Evolutionary conservation across 2,888 invertebrate species (phyloP).

Genomic region (Dryobota labecula): DNA sequence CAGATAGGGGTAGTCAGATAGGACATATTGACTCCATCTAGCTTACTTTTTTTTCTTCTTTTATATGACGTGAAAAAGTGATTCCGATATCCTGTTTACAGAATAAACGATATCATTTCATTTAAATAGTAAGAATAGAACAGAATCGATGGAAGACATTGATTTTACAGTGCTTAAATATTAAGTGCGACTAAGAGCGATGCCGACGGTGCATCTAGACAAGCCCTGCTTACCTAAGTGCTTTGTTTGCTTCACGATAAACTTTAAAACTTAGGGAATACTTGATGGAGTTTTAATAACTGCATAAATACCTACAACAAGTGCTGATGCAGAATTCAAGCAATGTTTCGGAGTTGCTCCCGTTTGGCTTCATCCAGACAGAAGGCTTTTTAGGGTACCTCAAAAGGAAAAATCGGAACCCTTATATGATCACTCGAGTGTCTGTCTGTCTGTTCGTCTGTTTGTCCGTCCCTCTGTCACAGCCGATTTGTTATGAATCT

Average conservation of each 20-base stretch:
- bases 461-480: too few relatives aligned
- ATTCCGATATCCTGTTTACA: too few relatives aligned
- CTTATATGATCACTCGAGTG: too few relatives aligned
- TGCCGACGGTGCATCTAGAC: constrained; percentile 14
- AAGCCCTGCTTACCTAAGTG: constrained; percentile 49
- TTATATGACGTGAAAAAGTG: too few relatives aligned
- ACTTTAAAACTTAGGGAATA: constrained; percentile 48
- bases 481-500: too few relatives aligned
- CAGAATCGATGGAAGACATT: constrained; percentile 8
- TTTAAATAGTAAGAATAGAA: too few relatives aligned
- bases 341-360: background rate
- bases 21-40: too few relatives aligned
- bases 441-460: too few relatives aligned
- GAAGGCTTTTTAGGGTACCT: background rate
- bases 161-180: constrained; percentile 47
- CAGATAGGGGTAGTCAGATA: too few relatives aligned
- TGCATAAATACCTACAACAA: constrained; percentile 1
- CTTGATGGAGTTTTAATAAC: constrained; percentile 38
- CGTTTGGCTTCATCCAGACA: background rate
- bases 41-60: too few relatives aligned
- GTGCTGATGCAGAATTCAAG: background rate
- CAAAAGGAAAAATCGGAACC: too few relatives aligned
- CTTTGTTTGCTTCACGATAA: constrained; percentile 38
- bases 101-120: too few relatives aligned
- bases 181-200: constrained; percentile 35